phyloP scores from a whole-genome alignment of 1,140 invertebrate species.

The Halesus radiatus region DNA sequence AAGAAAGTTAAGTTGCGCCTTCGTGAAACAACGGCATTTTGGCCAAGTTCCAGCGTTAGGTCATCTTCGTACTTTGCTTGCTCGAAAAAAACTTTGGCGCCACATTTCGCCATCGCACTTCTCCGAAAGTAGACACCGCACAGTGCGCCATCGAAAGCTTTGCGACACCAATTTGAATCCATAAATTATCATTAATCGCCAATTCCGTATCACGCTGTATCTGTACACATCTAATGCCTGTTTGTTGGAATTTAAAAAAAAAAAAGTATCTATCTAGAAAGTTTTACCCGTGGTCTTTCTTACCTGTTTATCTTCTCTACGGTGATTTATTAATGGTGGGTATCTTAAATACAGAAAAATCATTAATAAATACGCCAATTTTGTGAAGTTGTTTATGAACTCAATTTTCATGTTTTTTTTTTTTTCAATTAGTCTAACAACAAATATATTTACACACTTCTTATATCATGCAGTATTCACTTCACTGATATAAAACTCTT shows the following conservation, averaged over 20 bases:
- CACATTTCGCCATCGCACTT: slow-evolving; percentile 1
- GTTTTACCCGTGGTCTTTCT: not conserved
- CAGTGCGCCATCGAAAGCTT: not conserved
- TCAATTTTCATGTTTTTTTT: no score
- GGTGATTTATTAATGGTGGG: not conserved
- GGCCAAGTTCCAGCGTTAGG: slow-evolving; percentile 10
- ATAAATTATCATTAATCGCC: slow-evolving; percentile 12
- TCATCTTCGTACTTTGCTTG: slow-evolving; percentile 5
- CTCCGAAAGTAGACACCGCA: not conserved
- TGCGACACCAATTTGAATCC: not conserved
- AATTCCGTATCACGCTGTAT: not conserved
- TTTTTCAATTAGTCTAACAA: no score
- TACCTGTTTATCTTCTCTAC: not conserved
- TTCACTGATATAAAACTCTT: no score
- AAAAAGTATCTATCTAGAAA: not conserved
- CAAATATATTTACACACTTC: no score
- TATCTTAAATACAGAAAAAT: not conserved
- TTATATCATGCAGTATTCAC: no score
- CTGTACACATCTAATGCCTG: not conserved
- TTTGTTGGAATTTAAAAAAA: not conserved
- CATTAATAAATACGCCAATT: not conserved
- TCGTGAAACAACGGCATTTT: not conserved
- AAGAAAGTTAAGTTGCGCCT: slow-evolving; percentile 15
- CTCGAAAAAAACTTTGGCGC: not conserved
- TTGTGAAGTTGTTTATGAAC: no score